These are phyloP conservation scores for Phaenicophaeus curvirostris DNA, from an alignment of 2,797 vertebrate genomes.

Conservation along the genomic window DNA sequence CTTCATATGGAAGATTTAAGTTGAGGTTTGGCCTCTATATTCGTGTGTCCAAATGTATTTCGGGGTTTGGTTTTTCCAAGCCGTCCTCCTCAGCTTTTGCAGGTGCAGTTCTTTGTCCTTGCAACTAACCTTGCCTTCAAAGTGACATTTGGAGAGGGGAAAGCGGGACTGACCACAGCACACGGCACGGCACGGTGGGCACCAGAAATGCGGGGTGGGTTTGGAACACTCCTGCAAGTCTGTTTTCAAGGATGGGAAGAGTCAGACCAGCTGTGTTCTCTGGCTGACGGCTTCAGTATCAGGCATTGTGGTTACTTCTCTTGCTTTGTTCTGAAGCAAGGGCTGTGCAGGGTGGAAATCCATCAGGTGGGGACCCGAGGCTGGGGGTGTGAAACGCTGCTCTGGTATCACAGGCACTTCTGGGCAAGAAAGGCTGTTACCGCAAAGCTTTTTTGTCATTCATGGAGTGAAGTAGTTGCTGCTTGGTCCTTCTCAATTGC, in stretches of 20 bases:
- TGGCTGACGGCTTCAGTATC: neutral
- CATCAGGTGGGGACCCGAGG: accelerated
- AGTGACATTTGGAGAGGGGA: neutral
- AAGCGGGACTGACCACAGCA: neutral
- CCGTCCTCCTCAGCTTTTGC: conserved; percentile 9
- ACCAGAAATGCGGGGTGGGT: neutral
- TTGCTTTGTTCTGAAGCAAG: neutral
- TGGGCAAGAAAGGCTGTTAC: neutral
- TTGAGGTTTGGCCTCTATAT: conserved; percentile 30
- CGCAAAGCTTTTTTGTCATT: neutral
- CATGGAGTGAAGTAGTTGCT: neutral
- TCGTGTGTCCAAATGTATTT: conserved; percentile 5
- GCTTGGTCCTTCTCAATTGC: neutral
- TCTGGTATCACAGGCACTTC: neutral
- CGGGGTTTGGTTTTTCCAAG: neutral
- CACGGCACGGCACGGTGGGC: neutral
- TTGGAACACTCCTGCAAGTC: neutral
- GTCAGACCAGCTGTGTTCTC: neutral
- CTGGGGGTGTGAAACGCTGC: neutral
- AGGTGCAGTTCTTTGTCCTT: conserved; percentile 28
- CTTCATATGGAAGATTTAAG: conserved; percentile 57
- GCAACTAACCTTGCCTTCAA: neutral
- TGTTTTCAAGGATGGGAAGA: neutral
- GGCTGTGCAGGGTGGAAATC: neutral
- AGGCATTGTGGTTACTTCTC: neutral